These are phyloP conservation scores for Palaemon carinicauda DNA, from an alignment of 1,140 invertebrate species.

Conservation along the genomic window DNA sequence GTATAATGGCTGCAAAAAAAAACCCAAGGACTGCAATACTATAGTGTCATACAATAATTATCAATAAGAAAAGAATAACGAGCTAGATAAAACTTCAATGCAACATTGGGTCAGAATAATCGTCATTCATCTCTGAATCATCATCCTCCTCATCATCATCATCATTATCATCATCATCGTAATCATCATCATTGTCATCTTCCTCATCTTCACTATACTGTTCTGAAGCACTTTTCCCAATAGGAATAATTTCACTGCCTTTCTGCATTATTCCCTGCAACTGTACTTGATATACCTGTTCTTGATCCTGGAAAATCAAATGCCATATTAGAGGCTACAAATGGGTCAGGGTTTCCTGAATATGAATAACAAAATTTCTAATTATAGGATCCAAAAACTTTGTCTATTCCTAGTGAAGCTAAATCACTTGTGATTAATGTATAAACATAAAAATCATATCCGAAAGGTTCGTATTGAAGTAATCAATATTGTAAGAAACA, in stretches of 20 bases:
- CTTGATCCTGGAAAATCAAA: conserved; percentile 42
- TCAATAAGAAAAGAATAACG: background rate
- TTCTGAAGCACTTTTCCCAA: conserved; percentile 53
- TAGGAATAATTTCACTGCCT: conserved; percentile 54
- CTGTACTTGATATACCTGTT: conserved; percentile 42
- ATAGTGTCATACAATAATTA: background rate
- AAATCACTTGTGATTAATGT: no score
- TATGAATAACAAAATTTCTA: background rate
- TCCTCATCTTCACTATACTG: conserved; percentile 58
- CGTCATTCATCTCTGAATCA: conserved; percentile 60
- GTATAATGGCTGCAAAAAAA: background rate
- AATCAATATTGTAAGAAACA: no score
- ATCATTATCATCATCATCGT: conserved; percentile 59
- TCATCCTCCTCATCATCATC: conserved; percentile 60
- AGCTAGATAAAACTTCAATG: background rate
- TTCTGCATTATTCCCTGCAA: conserved; percentile 40
- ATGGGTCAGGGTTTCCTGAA: background rate
- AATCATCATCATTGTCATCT: conserved; percentile 56
- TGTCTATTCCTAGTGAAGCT: no score
- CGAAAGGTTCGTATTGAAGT: no score
- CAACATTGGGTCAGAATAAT: conserved; percentile 51
- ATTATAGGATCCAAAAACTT: no score
- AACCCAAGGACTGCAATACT: background rate
- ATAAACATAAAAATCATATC: no score
- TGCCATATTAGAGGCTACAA: background rate